These are phyloP conservation scores for Pocota personata DNA, from an alignment of 2,888 invertebrate genomes.

Conservation along the genomic window DNA sequence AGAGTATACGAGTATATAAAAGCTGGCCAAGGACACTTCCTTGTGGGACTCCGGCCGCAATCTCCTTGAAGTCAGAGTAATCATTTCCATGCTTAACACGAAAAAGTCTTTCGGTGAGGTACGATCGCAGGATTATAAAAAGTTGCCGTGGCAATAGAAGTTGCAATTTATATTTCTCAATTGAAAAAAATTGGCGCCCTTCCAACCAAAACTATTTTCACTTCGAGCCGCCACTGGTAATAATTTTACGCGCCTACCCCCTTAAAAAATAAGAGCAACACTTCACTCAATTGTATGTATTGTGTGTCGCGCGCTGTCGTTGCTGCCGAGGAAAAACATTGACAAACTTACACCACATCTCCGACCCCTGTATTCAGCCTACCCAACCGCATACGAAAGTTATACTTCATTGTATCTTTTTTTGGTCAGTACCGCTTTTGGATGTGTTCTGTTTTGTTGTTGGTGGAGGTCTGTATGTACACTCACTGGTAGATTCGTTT, in stretches of 20 bases:
- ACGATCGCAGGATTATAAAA: too few relatives aligned
- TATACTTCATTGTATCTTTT: constrained; percentile 13
- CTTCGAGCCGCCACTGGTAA: not conserved
- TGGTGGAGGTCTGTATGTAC: not conserved
- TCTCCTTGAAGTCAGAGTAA: too few relatives aligned
- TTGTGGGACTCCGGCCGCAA: too few relatives aligned
- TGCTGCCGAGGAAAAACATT: constrained; percentile 14
- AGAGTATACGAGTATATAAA: too few relatives aligned
- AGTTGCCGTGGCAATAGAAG: too few relatives aligned
- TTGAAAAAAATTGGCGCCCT: not conserved
- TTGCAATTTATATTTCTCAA: too few relatives aligned
- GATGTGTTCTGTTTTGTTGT: constrained; percentile 14
- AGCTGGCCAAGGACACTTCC: too few relatives aligned
- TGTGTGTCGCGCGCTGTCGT: constrained; percentile 35
- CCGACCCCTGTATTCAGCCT: not conserved
- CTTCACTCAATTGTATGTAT: constrained; percentile 38
- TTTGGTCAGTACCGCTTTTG: not conserved
- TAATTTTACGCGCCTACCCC: not conserved
- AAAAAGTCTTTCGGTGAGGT: too few relatives aligned
- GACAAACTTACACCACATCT: constrained; percentile 39
- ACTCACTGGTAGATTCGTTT: not conserved
- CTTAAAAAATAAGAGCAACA: constrained; percentile 25
- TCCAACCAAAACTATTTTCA: not conserved
- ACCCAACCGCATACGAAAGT: constrained; percentile 21
- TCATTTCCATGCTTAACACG: too few relatives aligned